Evolutionary conservation across 37 sponge, comb jelly and placozoan genomes (phyloP), one percentile per base, ranked within the genome.

Genomic region (Oopsacas minuta): DNA sequence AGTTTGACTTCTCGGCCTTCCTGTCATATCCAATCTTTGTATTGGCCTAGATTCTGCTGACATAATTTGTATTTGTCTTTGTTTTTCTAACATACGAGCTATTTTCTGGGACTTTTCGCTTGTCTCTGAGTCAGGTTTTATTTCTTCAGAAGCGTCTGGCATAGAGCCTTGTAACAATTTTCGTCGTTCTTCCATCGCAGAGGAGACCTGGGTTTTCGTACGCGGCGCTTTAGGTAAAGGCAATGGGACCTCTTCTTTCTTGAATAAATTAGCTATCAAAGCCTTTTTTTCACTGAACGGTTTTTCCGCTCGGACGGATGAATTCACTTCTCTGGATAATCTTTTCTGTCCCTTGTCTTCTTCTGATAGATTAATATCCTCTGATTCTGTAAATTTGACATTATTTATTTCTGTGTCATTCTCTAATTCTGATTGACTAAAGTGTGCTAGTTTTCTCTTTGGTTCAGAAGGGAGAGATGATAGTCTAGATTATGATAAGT

Each of bases 241-340:
- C 15, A 42, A 8, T n/a, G n/a, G n/a, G 1, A 61, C 1, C 1
- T 61, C 75, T 10, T 61, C 75, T n/a, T 61, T 61, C 75, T 61
- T 61, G 75, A 61, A 61, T 5, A 61, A 34, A n/a, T 61, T 61
- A 61, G 75, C 75, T 61, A 61, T 61, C 22, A 61, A n/a, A 25
- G 75, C 75, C 28, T 61, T 61, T 34, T 61, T 61, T 34, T 61
- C 75, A n/a, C 75, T 61, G 75, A 61, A 61, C 20, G 75, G 75
- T n/a, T 61, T 61, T 25, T 10, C 75, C 7, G 75, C 75, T 3
- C 75, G 75, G 22, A 61, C 30, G 75, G 75, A 61, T 5, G 75
- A 10, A 34, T 61, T 61, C 30, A 25, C 75, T 5, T 61, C 75
- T 61, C 75, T 3, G 7, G 75, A 61, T 3, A 25, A 3, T 61